Conservation (phyloP, 2,113 vertebrate species). For the Chascanopsetta lugubris region DNA sequence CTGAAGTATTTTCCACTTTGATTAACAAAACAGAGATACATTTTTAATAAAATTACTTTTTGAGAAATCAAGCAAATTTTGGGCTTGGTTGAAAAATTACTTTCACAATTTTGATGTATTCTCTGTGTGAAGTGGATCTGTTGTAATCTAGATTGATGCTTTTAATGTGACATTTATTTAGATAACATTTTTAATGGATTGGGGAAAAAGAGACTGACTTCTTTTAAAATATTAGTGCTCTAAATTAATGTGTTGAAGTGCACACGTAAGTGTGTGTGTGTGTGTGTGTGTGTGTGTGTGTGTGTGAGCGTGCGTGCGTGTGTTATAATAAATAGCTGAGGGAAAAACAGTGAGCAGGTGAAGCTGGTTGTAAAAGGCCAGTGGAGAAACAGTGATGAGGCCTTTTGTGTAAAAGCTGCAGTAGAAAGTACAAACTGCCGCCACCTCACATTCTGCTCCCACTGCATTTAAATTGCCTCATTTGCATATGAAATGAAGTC, state of each 20-base stretch:
- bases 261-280: neutral
- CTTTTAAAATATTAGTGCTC: neutral
- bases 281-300: neutral
- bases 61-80: neutral
- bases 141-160: neutral
- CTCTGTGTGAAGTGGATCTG: too few relatives aligned
- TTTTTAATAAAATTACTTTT: too few relatives aligned
- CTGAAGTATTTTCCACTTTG: too few relatives aligned
- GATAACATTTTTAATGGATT: too few relatives aligned
- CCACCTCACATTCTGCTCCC: slow-evolving; percentile 46
- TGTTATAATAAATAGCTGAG: slow-evolving; percentile 27
- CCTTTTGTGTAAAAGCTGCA: slow-evolving; percentile 56
- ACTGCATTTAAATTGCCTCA: slow-evolving; percentile 73
- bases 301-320: slow-evolving; percentile 15
- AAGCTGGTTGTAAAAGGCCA: slow-evolving; percentile 26
- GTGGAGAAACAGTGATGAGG: slow-evolving; percentile 53
- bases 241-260: slow-evolving; percentile 35
- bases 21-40: too few relatives aligned
- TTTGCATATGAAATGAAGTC: slow-evolving; percentile 66
- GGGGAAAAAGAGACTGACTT: neutral
- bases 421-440: slow-evolving; percentile 52
- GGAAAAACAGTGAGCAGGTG: slow-evolving; percentile 31
- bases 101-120: neutral
- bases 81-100: too few relatives aligned
- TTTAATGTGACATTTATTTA: too few relatives aligned